phyloP scores from a whole-genome alignment of 1,140 invertebrate species.

The Formica exsecta region DNA sequence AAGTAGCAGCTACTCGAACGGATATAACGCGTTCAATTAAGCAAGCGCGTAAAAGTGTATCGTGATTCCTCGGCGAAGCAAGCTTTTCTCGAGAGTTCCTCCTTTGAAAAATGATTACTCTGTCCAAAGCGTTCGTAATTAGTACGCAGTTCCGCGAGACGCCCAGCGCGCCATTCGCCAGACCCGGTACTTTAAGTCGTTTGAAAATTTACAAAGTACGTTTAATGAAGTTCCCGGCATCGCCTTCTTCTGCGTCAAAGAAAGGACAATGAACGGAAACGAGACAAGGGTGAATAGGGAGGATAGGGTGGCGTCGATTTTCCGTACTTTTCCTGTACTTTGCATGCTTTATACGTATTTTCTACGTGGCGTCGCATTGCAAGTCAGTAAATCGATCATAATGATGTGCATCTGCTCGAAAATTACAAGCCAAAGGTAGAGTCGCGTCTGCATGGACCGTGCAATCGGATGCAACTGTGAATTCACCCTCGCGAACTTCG shows the following conservation, averaged over 20 bases:
- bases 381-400: background rate
- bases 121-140: constrained; percentile 56
- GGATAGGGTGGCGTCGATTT: background rate
- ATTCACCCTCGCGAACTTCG: constrained; percentile 47
- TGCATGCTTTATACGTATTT: background rate
- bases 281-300: background rate
- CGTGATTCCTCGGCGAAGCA: constrained; percentile 28
- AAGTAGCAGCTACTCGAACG: constrained; percentile 33
- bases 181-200: constrained; percentile 50
- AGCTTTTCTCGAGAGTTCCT: constrained; percentile 28
- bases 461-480: constrained; percentile 35
- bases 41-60: constrained; percentile 58
- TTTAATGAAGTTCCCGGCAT: constrained; percentile 57
- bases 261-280: constrained; percentile 35
- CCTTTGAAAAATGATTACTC: constrained; percentile 61
- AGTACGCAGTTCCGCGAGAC: constrained; percentile 55
- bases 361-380: background rate
- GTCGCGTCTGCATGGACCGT: constrained; percentile 16
- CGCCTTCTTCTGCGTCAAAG: constrained; percentile 46
- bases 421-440: constrained; percentile 59
- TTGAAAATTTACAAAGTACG: constrained; percentile 62
- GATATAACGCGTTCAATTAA: constrained; percentile 62
- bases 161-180: constrained; percentile 29
- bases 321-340: background rate
- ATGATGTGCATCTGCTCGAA: constrained; percentile 53